Evolutionary conservation across 2,888 invertebrate species (phyloP).

Genomic region (Mimas tiliae): DNA sequence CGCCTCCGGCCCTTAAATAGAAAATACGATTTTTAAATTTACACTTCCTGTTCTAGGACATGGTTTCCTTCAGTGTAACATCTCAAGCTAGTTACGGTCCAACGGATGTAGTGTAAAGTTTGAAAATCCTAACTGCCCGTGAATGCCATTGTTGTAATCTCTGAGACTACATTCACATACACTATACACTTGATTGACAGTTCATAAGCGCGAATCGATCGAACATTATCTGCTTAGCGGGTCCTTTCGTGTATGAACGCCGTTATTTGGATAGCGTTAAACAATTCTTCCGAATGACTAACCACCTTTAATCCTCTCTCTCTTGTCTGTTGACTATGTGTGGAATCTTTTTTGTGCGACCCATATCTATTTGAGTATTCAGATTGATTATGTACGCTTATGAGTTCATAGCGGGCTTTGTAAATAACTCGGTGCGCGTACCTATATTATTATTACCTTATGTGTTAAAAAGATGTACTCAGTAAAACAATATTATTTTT

Average conservation of each 20-base stretch:
- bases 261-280: slow-evolving; percentile 83
- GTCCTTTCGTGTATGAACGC: slow-evolving; percentile 69
- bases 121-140: slow-evolving; percentile 41
- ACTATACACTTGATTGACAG: slow-evolving; percentile 76
- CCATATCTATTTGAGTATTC: slow-evolving; percentile 72
- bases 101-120: slow-evolving; percentile 37
- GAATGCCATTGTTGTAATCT: slow-evolving; percentile 48
- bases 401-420: slow-evolving; percentile 55
- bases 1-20: no score
- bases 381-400: slow-evolving; percentile 76
- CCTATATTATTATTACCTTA: background rate
- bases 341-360: slow-evolving; percentile 57
- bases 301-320: slow-evolving; percentile 63
- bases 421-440: slow-evolving; percentile 42
- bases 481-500: no score
- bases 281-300: slow-evolving; percentile 81
- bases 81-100: slow-evolving; percentile 37
- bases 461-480: no score
- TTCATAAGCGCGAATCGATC: slow-evolving; percentile 66
- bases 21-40: no score
- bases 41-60: background rate
- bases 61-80: background rate
- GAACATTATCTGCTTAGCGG: slow-evolving; percentile 81
- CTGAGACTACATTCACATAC: slow-evolving; percentile 57
- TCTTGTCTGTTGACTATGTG: slow-evolving; percentile 63